These are phyloP conservation scores for Antrozous pallidus DNA, from an alignment of 2,797 vertebrate genomes.

Conservation along the genomic window DNA sequence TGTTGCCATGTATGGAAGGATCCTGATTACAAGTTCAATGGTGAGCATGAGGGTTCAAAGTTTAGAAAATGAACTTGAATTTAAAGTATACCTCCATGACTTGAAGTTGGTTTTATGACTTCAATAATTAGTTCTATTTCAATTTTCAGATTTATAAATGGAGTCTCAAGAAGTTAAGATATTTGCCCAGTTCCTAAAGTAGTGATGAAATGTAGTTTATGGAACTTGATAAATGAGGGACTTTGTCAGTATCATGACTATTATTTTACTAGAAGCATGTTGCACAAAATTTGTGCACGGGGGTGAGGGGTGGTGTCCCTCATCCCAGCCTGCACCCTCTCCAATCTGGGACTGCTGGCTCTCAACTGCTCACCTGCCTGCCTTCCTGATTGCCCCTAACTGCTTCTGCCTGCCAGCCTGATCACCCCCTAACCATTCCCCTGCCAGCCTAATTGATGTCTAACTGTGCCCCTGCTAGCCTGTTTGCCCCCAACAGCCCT, in stretches of 20 bases:
- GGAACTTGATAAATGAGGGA: not conserved
- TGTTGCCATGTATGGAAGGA: not conserved
- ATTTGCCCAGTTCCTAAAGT: not conserved
- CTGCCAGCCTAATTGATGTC: no score
- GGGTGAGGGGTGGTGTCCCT: no score
- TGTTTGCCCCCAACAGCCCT: no score
- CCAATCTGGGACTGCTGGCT: no score
- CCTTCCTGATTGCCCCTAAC: no score
- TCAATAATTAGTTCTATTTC: constrained; percentile 25
- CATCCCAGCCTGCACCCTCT: no score
- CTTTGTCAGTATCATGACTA: not conserved
- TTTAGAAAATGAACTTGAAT: not conserved
- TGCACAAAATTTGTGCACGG: no score
- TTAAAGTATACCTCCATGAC: not conserved
- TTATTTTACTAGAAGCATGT: no score
- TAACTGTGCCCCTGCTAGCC: no score
- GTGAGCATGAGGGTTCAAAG: not conserved
- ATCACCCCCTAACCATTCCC: no score
- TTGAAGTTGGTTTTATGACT: not conserved
- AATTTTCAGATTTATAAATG: not conserved
- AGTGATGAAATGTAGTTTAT: not conserved
- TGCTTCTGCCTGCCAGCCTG: no score
- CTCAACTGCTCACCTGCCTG: no score
- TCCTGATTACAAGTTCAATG: not conserved
- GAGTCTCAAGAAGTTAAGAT: not conserved